phyloP scores from a whole-genome alignment of 1,140 invertebrate species.

The Orius insidiosus region DNA sequence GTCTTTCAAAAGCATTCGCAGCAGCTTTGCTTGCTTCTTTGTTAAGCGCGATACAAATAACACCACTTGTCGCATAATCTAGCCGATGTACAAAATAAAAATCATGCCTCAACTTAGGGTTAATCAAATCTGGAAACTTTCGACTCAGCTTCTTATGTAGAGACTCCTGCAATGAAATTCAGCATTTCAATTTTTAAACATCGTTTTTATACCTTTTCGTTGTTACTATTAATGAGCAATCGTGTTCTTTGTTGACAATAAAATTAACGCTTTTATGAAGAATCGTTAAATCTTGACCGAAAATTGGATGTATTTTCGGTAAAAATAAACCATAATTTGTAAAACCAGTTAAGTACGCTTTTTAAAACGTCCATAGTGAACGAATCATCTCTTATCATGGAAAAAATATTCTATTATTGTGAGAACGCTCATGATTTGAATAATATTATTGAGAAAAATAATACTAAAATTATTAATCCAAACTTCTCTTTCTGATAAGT shows the following conservation, averaged over 20 bases:
- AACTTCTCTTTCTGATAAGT: no score
- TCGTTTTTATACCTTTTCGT: slow-evolving; percentile 26
- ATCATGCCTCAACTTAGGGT: slow-evolving; percentile 37
- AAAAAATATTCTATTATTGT: no score
- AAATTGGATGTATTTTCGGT: no score
- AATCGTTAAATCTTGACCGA: slow-evolving; percentile 22
- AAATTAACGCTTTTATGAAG: slow-evolving; percentile 39
- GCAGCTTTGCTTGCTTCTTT: slow-evolving; percentile 42
- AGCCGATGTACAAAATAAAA: slow-evolving; percentile 60
- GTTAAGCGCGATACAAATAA: slow-evolving; percentile 53
- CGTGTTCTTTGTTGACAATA: slow-evolving; percentile 43
- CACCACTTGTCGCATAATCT: slow-evolving; percentile 64
- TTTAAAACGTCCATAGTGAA: no score
- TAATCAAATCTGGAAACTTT: slow-evolving; percentile 35
- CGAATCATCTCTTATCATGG: no score
- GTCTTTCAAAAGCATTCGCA: slow-evolving; percentile 40
- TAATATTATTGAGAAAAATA: no score
- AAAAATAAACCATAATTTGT: no score
- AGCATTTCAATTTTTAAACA: slow-evolving; percentile 15
- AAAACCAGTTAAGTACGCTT: no score
- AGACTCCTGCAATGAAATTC: slow-evolving; percentile 32
- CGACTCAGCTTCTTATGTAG: slow-evolving; percentile 35
- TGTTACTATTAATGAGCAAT: slow-evolving; percentile 48
- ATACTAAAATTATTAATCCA: no score
- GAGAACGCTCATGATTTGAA: no score